Base-by-base conservation (phyloP, 2,888 invertebrate species). In the Meganola albula region DNA sequence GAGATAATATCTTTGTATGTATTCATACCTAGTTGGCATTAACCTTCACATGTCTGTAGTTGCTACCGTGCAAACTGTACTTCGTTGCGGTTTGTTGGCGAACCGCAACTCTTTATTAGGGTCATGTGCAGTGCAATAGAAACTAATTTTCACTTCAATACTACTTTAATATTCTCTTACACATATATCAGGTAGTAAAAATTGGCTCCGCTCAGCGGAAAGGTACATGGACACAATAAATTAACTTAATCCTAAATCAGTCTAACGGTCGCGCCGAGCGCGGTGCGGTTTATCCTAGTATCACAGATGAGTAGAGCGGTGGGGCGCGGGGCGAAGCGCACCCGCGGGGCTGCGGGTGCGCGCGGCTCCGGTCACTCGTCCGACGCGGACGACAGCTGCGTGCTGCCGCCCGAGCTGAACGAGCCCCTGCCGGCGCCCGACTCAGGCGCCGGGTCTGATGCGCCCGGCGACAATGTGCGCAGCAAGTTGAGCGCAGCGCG, bases 361-460 rank as follows among this genome's bases (percentile, higher is more conserved):
- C 56, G 60, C 47, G 60, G 69, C 67, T 65, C 60, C 59, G 74
- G 84, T 83, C 84, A 84, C 74, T 89, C 89, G 62, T 89, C 89
- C 58, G 89, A 89, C 10, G 88, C 87, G 40, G 88, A 88, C 34
- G 89, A 89, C 50, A 89, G 85, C 71, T 89, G 89, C 31, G 89
- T 89, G 69, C 89, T 90, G 57, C 84, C 84, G 72, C 89, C 90
- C 37, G 89, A 90, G 60, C 90, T 90, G 73, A 90, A 90, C 38
- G 90, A 90, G 52, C 89, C 83, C 36, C 90, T 85, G 59, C 88
- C 88, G 18, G 82, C 88, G 47, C 84, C 88, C 42, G 86, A 79
- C 24, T 82, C 69, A 58, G 69, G 72, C 62, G 72, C 45, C 46
- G 63, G 49, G 21, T 64, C 71, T 8, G 74, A 84, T 25, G 80